A percentile compares a stretch with the other conserved stretches of the same genome.
These are phyloP conservation scores for Darevskia nairensis DNA, from an alignment of 2,797 vertebrate genomes.

Conservation along the genomic window DNA sequence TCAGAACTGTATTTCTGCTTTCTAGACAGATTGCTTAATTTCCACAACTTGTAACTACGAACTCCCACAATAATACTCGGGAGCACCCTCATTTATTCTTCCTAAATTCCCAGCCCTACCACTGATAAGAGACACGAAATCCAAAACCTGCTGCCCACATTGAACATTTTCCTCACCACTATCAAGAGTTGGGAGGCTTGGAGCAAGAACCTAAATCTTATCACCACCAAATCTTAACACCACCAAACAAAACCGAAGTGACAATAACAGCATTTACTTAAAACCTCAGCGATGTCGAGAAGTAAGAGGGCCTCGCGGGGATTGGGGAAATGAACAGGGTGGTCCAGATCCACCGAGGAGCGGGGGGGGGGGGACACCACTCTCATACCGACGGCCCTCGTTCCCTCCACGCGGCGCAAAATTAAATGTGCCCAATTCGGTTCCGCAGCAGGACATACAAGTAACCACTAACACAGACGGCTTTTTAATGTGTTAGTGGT, in stretches of 20 bases:
- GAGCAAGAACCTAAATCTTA: too few species aligned
- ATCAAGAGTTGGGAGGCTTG: too few species aligned
- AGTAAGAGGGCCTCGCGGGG: too few species aligned
- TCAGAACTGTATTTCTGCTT: neutral
- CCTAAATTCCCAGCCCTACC: neutral
- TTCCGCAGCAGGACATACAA: neutral
- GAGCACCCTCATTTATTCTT: neutral
- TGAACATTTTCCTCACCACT: neutral
- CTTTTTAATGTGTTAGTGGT: too few species aligned
- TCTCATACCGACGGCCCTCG: neutral
- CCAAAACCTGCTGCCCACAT: neutral
- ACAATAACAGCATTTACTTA: neutral
- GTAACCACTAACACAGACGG: neutral
- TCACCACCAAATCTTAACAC: too few species aligned
- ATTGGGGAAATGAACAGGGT: neutral
- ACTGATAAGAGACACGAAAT: neutral
- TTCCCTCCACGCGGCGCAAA: neutral
- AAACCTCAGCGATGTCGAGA: neutral
- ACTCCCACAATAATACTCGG: neutral
- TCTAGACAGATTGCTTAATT: neutral
- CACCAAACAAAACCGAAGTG: neutral
- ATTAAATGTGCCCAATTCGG: neutral
- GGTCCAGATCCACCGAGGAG: too few species aligned
- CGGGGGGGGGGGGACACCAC: too few species aligned
- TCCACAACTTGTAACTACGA: too few species aligned